Conservation (phyloP, 2,797 vertebrate genomes). For the Peromyscus attwateri region DNA sequence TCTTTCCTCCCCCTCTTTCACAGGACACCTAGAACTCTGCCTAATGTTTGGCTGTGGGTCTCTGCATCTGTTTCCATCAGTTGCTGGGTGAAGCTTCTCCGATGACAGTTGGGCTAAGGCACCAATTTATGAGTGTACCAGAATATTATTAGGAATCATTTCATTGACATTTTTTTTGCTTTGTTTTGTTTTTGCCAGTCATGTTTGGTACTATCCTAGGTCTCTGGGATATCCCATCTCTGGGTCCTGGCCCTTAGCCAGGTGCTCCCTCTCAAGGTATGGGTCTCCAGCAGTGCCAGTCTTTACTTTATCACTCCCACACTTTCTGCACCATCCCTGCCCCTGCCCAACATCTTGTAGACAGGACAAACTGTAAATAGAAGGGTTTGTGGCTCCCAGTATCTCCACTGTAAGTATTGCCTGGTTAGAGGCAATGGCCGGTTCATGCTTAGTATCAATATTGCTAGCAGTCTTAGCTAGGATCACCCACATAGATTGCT, state of each 20-base stretch:
- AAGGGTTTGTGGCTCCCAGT: neutral
- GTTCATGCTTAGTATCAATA: neutral
- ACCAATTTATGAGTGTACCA: neutral
- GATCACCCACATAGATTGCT: neutral
- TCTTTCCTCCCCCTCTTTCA: no score
- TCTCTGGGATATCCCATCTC: no score
- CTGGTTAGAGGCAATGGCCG: rapidly evolving
- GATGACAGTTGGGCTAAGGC: neutral
- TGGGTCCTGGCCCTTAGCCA: no score
- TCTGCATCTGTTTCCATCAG: neutral
- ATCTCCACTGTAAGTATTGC: neutral
- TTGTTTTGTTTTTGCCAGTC: no score
- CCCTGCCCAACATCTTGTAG: neutral
- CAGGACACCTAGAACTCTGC: no score
- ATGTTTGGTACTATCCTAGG: no score
- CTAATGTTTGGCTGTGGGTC: neutral
- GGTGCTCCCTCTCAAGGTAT: no score
- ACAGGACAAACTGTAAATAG: neutral
- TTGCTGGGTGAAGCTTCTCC: neutral
- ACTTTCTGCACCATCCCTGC: neutral
- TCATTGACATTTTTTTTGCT: neutral
- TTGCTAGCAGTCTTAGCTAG: neutral
- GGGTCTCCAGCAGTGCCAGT: neutral
- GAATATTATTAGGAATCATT: neutral
- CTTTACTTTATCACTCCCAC: neutral